A percentile compares a stretch with the other conserved stretches of the same genome.
Conservation (phyloP, 1,140 invertebrate species). For the Nautilus pompilius region DNA sequence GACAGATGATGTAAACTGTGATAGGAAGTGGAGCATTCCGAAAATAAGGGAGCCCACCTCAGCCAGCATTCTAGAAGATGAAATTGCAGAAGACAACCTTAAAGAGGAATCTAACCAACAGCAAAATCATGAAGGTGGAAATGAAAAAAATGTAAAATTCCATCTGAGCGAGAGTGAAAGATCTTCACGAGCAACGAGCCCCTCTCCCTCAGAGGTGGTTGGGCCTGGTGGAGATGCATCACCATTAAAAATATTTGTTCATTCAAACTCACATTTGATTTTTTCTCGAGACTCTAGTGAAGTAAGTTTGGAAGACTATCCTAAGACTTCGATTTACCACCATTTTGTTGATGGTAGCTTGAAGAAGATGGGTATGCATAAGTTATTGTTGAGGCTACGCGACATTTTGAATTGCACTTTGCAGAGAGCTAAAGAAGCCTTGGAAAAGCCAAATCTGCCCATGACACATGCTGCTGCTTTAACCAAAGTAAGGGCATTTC, state of each 20-base stretch:
- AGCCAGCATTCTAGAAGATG: conserved; percentile 4
- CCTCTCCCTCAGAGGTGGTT: conserved; percentile 16
- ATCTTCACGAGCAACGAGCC: conserved; percentile 2
- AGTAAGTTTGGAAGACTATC: conserved; percentile 36
- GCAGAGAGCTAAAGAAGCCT: conserved; percentile 49
- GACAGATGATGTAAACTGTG: background rate
- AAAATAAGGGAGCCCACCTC: conserved; percentile 17
- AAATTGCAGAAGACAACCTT: conserved; percentile 8
- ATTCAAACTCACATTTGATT: no score
- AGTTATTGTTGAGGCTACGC: conserved; percentile 58
- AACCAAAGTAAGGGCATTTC: no score
- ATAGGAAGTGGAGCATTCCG: conserved; percentile 24
- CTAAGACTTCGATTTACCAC: conserved; percentile 52
- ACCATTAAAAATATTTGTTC: conserved; percentile 16
- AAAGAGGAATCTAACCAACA: background rate
- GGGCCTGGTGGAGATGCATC: conserved; percentile 14
- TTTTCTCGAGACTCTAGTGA: conserved; percentile 56
- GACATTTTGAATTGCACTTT: conserved; percentile 53
- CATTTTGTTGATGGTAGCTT: conserved; percentile 83
- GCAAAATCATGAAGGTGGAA: conserved; percentile 1
- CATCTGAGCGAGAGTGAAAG: conserved; percentile 7
- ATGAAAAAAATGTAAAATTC: background rate
- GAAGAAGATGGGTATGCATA: conserved; percentile 78
- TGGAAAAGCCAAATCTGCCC: conserved; percentile 52
- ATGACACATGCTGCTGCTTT: no score